These are phyloP conservation scores for Ptychodera flava DNA, from an alignment of 35 echinoderm and acorn worm genomes.

Conservation along the genomic window DNA sequence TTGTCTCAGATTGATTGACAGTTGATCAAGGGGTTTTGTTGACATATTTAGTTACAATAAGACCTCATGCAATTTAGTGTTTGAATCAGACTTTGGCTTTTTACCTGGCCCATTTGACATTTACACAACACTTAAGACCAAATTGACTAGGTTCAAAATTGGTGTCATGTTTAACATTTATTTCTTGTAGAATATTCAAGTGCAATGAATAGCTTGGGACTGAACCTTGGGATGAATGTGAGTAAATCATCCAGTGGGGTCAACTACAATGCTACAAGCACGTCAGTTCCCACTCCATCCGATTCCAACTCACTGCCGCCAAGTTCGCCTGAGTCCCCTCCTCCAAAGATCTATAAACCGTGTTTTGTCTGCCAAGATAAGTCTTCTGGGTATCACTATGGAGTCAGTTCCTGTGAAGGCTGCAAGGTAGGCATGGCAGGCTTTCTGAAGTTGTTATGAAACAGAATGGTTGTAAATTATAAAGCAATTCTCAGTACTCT, in stretches of 20 bases:
- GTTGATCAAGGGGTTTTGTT: too few relatives aligned
- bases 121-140: too few relatives aligned
- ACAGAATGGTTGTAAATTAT: too few relatives aligned
- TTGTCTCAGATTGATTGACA: too few relatives aligned
- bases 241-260: background rate
- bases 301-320: slow-evolving; percentile 30
- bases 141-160: too few relatives aligned
- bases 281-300: slow-evolving; percentile 26
- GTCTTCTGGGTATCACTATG: slow-evolving; percentile 96
- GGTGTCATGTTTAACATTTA: too few relatives aligned
- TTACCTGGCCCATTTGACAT: too few relatives aligned
- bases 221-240: background rate
- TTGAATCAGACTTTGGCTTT: too few relatives aligned
- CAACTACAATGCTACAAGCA: slow-evolving; percentile 15
- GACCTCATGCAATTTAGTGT: too few relatives aligned
- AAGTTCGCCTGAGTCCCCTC: slow-evolving; percentile 60
- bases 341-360: slow-evolving; percentile 93
- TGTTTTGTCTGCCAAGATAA: slow-evolving; percentile 97
- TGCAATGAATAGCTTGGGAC: background rate
- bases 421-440: slow-evolving; percentile 75
- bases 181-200: background rate
- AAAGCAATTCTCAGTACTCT: too few relatives aligned
- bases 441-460: too few relatives aligned
- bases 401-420: slow-evolving; percentile 97
- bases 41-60: too few relatives aligned